A percentile compares a stretch with the other conserved stretches of the same genome.
phyloP scores from a whole-genome alignment of 1,140 invertebrate species.

The Solenopsis fugax region DNA sequence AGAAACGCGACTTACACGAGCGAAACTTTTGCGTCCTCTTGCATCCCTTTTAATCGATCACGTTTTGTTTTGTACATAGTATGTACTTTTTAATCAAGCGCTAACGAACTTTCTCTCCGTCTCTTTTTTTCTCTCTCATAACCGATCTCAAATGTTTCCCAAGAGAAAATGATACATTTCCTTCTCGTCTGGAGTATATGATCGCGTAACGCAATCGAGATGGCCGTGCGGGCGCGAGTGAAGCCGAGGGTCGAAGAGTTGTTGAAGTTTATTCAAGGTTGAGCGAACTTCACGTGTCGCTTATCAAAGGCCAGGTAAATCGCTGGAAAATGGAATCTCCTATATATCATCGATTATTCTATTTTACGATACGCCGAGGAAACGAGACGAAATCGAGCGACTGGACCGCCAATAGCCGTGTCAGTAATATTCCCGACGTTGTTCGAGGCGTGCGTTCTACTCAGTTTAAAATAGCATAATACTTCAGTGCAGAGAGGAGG shows the following conservation, averaged over 20 bases:
- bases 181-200: not conserved
- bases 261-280: conserved; percentile 49
- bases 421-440: conserved; percentile 46
- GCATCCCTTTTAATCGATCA: not conserved
- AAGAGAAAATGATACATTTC: not conserved
- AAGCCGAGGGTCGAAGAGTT: not conserved
- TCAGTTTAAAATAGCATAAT: conserved; percentile 48
- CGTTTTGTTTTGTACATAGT: not conserved
- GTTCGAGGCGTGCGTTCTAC: not conserved
- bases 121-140: not conserved
- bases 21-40: not conserved
- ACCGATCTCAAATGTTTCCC: not conserved
- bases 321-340: conserved; percentile 55
- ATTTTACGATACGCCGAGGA: conserved; percentile 52
- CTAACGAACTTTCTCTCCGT: not conserved
- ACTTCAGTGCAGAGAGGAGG: not conserved
- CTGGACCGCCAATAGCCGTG: conserved; percentile 18
- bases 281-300: conserved; percentile 56
- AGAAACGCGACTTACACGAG: conserved; percentile 7
- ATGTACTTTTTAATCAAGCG: not conserved
- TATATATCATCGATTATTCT: conserved; percentile 21
- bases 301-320: conserved; percentile 54
- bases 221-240: not conserved
- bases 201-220: conserved; percentile 14
- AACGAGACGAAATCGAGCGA: conserved; percentile 58